Evolutionary conservation across 2,888 invertebrate species (phyloP), one percentile per base, ranked within the genome.

Genomic region (Cheilosia vulpina): DNA sequence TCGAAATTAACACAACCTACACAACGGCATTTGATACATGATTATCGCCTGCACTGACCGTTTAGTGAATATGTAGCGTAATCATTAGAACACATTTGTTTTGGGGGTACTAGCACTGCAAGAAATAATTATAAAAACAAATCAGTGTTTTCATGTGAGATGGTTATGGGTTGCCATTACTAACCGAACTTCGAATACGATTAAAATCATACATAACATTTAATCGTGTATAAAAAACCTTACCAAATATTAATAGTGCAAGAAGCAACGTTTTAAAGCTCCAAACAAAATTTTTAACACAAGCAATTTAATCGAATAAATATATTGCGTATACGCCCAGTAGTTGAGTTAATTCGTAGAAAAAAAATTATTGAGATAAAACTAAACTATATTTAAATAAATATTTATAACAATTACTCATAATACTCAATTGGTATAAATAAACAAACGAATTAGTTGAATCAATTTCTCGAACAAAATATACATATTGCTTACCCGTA

Each of bases 311-410:
- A 73, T 68, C 4, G 34, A 79, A 73, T 68, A 71, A 80, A 76
- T 69, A 66, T 66, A 68, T 85, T 80, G 71, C 76, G 55, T 76
- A 85, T 57, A 76, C 65, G 75, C 80, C 75, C 38, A 73, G 79
- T 78, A 84, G 83, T 31, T 65, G 57, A 83, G 66, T 83, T 83
- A 24, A 60, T 52, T 41, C n/a, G 53, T 73, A 79, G 66, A 55
- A 52, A 62, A 68, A 2, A 55, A 13, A 55, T 63, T 6, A 60
- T 50, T 68, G 27, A 68, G 69, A 55, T 55, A 45, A 13, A 55
- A 17, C 7, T 52, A 57, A 76, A 52, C 41, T 31, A 65, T 45
- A 60, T 31, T 38, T 31, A 63, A 68, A 62, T 41, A 60, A 68
- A 71, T 55, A 69, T 31, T 57, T n/a, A 72, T 15, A 52, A 72